These are phyloP conservation scores for Pomatorhinus ruficollis DNA, from an alignment of 2,113 vertebrate species.

Conservation along the genomic window DNA sequence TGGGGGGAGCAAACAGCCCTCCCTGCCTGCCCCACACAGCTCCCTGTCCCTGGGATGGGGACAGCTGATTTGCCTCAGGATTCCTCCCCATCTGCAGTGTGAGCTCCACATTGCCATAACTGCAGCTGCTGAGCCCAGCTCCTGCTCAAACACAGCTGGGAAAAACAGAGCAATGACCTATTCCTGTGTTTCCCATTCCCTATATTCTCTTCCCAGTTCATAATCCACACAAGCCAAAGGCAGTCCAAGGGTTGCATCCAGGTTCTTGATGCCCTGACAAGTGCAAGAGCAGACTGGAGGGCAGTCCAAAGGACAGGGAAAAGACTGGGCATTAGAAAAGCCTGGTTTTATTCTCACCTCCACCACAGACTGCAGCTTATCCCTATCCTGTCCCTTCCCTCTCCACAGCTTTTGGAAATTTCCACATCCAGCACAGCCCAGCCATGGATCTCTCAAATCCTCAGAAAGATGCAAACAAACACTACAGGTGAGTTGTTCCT, in stretches of 20 bases:
- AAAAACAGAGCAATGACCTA: not conserved
- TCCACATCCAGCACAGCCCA: not conserved
- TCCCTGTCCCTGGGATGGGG: rapidly evolving
- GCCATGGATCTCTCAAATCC: not conserved
- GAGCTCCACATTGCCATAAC: not conserved
- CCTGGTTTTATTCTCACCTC: not conserved
- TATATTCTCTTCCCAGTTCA: not conserved
- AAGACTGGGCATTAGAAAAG: not conserved
- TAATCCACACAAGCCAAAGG: not conserved
- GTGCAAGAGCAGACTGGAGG: not conserved
- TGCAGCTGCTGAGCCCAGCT: not conserved
- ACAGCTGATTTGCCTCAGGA: not conserved
- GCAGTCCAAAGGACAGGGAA: not conserved
- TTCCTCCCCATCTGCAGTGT: not conserved
- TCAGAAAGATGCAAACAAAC: not conserved
- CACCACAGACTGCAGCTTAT: not conserved
- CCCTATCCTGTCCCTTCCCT: not conserved
- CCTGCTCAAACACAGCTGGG: not conserved
- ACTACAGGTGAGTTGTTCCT: not conserved
- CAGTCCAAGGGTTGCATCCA: not conserved
- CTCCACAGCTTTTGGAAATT: not conserved
- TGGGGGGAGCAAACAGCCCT: not conserved
- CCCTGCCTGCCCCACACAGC: not conserved
- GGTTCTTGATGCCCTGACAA: not conserved
- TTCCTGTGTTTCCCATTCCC: not conserved